Percentiles rank a stretch among this genome's conserved stretches.
Conservation (phyloP, 2,113 vertebrate genomes). For the Halcyon senegalensis region DNA sequence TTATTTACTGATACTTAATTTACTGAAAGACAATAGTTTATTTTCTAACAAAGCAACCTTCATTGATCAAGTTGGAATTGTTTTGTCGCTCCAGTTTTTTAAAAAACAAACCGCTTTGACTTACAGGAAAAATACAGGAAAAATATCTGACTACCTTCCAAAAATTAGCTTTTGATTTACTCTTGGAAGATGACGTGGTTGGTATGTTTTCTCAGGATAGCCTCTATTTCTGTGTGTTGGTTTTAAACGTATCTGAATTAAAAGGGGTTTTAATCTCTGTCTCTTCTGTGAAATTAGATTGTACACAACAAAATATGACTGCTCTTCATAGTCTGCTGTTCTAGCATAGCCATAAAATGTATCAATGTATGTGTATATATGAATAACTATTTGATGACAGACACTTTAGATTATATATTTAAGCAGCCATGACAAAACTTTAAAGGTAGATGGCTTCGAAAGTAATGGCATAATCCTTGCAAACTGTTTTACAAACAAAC, state of each 20-base stretch:
- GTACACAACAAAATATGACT: slow-evolving; percentile 61
- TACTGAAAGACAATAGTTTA: slow-evolving; percentile 32
- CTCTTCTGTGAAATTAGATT: slow-evolving; percentile 69
- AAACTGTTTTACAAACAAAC: slow-evolving; percentile 28
- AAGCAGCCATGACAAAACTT: slow-evolving; percentile 68
- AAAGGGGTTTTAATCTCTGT: slow-evolving; percentile 55
- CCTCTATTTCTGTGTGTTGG: slow-evolving; percentile 50
- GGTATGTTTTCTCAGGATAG: slow-evolving; percentile 62
- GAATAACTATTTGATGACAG: slow-evolving; percentile 58
- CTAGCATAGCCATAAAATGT: slow-evolving; percentile 71
- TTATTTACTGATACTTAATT: neutral
- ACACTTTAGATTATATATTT: slow-evolving; percentile 63
- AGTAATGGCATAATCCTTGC: slow-evolving; percentile 16
- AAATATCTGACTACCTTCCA: slow-evolving; percentile 9
- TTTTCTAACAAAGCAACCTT: slow-evolving; percentile 12
- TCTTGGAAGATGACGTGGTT: slow-evolving; percentile 24
- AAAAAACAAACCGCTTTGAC: neutral
- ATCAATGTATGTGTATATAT: slow-evolving; percentile 62
- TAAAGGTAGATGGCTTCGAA: slow-evolving; percentile 48
- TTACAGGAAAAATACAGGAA: slow-evolving; percentile 1
- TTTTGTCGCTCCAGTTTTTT: neutral
- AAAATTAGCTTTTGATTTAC: slow-evolving; percentile 1
- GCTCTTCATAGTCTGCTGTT: slow-evolving; percentile 61
- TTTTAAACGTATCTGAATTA: slow-evolving; percentile 41
- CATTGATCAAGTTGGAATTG: neutral